Percentiles rank a stretch among this genome's conserved stretches.
These are phyloP conservation scores for Caenorhabditis panamensis DNA, from an alignment of 2,888 invertebrate species.

Conservation along the genomic window DNA sequence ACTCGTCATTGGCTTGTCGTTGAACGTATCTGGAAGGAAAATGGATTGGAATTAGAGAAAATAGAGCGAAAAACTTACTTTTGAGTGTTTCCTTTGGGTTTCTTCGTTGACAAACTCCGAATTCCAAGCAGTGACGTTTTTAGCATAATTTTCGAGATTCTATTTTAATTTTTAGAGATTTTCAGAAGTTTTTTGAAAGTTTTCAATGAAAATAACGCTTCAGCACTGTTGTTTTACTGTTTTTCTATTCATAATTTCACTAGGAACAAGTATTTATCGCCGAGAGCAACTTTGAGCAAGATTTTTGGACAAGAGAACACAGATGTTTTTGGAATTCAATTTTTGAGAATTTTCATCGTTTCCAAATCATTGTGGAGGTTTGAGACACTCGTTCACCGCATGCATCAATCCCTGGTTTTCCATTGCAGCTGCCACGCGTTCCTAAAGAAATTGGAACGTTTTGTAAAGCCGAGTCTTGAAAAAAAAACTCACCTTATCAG, in stretches of 20 bases:
- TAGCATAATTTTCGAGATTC: too few relatives aligned
- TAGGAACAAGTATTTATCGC: too few relatives aligned
- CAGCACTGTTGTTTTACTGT: too few relatives aligned
- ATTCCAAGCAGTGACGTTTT: too few relatives aligned
- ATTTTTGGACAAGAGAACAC: too few relatives aligned
- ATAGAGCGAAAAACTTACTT: slow-evolving; percentile 28
- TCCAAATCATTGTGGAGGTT: slow-evolving; percentile 69
- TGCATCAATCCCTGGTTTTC: slow-evolving; percentile 93
- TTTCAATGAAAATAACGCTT: too few relatives aligned
- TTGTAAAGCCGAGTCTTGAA: neutral
- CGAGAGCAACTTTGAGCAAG: too few relatives aligned
- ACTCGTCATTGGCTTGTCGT: slow-evolving; percentile 76
- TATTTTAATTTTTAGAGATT: too few relatives aligned
- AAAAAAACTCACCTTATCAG: slow-evolving; percentile 87
- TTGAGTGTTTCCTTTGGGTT: slow-evolving; percentile 35
- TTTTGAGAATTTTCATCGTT: too few relatives aligned
- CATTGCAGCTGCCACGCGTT: slow-evolving; percentile 95
- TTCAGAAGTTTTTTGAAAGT: too few relatives aligned
- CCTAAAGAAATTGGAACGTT: slow-evolving; percentile 83
- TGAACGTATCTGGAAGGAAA: slow-evolving; percentile 66
- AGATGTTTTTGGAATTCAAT: too few relatives aligned
- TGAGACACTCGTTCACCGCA: slow-evolving; percentile 94
- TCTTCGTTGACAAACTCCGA: slow-evolving; percentile 24
- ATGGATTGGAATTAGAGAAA: slow-evolving; percentile 3
- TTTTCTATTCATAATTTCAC: too few relatives aligned